phyloP scores from a whole-genome alignment of 2,113 vertebrate species.

The Vidua macroura region DNA sequence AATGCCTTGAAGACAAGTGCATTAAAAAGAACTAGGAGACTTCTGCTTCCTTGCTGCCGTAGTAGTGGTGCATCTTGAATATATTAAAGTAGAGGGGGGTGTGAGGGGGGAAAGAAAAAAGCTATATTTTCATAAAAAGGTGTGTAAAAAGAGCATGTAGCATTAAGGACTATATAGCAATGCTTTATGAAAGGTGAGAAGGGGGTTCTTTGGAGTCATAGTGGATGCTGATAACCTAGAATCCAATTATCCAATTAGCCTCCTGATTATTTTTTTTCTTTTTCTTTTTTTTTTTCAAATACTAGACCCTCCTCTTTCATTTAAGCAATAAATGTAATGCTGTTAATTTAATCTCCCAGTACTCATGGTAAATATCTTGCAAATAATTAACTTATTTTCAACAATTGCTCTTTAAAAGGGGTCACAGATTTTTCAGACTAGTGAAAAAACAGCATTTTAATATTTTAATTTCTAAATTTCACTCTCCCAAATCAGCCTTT shows the following conservation, averaged over 20 bases:
- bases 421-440: not conserved
- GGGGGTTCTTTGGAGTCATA: not conserved
- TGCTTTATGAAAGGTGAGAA: not conserved
- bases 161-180: not conserved
- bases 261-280: not conserved
- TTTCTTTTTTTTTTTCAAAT: not conserved
- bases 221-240: not conserved
- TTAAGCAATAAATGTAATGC: not conserved
- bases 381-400: not conserved
- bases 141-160: not conserved
- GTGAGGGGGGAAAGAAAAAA: fast-evolving
- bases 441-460: not conserved
- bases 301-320: not conserved
- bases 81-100: fast-evolving
- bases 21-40: not conserved
- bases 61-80: not conserved
- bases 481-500: not conserved
- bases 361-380: not conserved
- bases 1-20: not conserved
- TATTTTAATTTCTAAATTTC: not conserved
- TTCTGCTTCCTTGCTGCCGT: not conserved
- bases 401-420: not conserved
- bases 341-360: not conserved
- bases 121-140: not conserved
- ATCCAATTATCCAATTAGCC: not conserved